Percentiles rank a stretch among this genome's conserved stretches.
Conservation (phyloP, 1,140 invertebrate species). For the Drosophila repleta region DNA sequence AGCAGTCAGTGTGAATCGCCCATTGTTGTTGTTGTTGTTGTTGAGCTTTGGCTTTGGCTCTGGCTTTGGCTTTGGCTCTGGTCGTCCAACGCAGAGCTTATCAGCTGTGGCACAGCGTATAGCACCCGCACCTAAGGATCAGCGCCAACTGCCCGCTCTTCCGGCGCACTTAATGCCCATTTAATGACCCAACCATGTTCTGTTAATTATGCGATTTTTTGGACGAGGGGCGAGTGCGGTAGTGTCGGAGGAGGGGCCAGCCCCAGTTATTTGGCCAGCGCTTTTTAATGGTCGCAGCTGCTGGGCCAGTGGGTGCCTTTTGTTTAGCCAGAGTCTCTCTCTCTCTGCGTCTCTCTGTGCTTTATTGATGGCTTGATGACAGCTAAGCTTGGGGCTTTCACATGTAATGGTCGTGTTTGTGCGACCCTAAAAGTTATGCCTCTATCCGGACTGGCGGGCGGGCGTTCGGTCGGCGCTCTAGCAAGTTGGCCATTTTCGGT, state of each 20-base stretch:
- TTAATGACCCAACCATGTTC: constrained; percentile 62
- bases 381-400: constrained; percentile 60
- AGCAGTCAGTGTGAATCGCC: not conserved
- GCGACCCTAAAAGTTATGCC: constrained; percentile 72
- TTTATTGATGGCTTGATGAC: constrained; percentile 74
- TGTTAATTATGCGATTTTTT: constrained; percentile 77
- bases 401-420: constrained; percentile 77
- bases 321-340: constrained; percentile 29
- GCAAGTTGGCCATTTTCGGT: not conserved
- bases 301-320: not conserved
- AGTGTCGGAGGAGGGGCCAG: not conserved
- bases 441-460: constrained; percentile 18
- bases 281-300: constrained; percentile 60
- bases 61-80: not conserved
- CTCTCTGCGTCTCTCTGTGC: constrained; percentile 46
- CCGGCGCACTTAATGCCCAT: constrained; percentile 50
- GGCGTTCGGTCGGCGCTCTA: not conserved
- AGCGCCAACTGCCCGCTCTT: not conserved
- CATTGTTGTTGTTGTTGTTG: not conserved
- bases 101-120: constrained; percentile 45
- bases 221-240: not conserved
- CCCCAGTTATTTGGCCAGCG: constrained; percentile 67
- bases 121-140: constrained; percentile 16
- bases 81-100: constrained; percentile 37
- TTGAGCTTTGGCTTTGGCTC: not conserved